Percentiles rank a stretch among this genome's conserved stretches.
Evolutionary conservation across 2,888 invertebrate genomes (phyloP).

Genomic region (Metallyticus violacea): DNA sequence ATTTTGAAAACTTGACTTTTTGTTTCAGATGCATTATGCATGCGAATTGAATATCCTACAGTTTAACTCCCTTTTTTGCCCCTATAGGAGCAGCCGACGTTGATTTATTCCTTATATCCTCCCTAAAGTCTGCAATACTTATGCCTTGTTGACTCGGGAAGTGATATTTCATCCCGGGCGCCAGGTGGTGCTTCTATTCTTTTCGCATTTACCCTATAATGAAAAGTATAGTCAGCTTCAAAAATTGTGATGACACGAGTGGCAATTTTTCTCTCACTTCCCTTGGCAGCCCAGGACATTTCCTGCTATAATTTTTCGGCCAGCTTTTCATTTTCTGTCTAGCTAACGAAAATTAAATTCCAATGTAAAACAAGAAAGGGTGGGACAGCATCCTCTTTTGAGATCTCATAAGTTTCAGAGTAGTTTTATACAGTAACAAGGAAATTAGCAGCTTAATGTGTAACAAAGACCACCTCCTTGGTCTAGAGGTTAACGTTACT

Average conservation of each 20-base stretch:
- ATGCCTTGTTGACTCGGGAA: neutral
- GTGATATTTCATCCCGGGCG: constrained; percentile 3
- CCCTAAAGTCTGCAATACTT: neutral
- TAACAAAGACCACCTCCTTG: too few species aligned
- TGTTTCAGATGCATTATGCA: neutral
- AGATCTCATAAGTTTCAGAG: too few species aligned
- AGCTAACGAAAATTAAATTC: too few species aligned
- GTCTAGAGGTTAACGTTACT: too few species aligned
- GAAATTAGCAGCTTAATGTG: too few species aligned
- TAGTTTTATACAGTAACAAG: too few species aligned
- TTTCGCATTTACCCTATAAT: neutral
- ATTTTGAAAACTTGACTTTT: neutral
- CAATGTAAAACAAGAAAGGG: too few species aligned
- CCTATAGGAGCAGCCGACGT: neutral
- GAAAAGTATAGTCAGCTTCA: neutral
- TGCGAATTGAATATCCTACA: neutral
- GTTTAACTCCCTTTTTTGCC: neutral
- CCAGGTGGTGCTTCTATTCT: constrained; percentile 1
- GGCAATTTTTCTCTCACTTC: neutral
- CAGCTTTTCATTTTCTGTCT: too few species aligned
- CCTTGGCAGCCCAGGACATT: neutral
- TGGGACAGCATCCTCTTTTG: too few species aligned
- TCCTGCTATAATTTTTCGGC: too few species aligned
- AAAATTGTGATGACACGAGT: neutral
- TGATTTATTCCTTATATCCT: neutral